A percentile compares a stretch with the other conserved stretches of the same genome.
Conservation (phyloP, 2,113 vertebrate species). For the Sinosuthora webbiana region DNA sequence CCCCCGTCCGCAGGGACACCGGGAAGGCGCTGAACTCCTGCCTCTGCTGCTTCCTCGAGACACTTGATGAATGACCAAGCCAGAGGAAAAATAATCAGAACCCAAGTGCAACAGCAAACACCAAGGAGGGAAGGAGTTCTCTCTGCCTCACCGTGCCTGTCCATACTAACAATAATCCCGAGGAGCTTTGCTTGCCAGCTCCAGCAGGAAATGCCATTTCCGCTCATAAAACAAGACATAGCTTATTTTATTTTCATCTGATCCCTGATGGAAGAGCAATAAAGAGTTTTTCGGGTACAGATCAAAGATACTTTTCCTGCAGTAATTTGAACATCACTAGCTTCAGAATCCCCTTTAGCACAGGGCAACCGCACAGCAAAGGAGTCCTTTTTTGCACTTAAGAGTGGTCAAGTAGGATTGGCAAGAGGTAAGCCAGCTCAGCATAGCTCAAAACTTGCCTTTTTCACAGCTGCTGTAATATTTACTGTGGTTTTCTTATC, state of each 20-base stretch:
- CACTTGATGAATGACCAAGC: not conserved
- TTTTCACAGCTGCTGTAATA: not conserved
- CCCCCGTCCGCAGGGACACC: not conserved
- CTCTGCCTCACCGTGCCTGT: not conserved
- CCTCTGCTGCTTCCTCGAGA: not conserved
- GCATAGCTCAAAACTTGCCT: not conserved
- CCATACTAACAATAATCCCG: not conserved
- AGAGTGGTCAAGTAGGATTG: not conserved
- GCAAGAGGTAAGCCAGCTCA: not conserved
- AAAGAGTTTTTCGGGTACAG: not conserved
- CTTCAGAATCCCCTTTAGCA: not conserved
- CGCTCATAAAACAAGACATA: not conserved
- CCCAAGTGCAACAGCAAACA: not conserved
- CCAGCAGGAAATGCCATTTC: not conserved
- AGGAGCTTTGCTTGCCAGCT: not conserved
- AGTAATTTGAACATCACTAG: not conserved
- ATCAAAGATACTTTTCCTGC: not conserved
- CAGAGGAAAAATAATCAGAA: not conserved
- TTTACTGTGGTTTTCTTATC: not conserved
- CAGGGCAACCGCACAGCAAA: not conserved
- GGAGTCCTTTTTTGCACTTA: not conserved
- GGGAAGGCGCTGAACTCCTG: not conserved
- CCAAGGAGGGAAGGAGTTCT: not conserved
- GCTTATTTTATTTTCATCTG: not conserved
- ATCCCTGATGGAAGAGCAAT: not conserved